These are phyloP conservation scores for Microcebus lehilahytsara DNA, from an alignment of 2,113 vertebrate genomes.

Conservation along the genomic window DNA sequence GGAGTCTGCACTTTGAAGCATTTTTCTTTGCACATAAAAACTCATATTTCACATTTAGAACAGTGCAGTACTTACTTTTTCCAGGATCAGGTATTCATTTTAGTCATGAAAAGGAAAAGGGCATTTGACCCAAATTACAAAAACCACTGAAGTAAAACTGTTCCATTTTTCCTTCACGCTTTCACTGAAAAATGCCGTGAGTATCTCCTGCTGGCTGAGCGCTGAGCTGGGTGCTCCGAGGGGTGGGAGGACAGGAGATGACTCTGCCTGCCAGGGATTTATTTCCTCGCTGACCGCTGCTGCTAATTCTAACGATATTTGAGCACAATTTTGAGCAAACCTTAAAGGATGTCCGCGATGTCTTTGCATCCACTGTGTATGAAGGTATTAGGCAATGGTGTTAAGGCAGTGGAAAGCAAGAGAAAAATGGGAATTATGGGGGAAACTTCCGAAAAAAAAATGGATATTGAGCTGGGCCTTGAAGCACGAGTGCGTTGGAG, in stretches of 20 bases:
- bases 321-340: no score
- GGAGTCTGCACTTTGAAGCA: neutral
- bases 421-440: neutral
- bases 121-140: slow-evolving; percentile 27
- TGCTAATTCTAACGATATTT: rapidly evolving
- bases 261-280: rapidly evolving
- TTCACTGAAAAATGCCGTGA: neutral
- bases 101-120: neutral
- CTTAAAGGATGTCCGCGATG: rapidly evolving
- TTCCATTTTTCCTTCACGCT: neutral
- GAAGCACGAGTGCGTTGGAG: neutral
- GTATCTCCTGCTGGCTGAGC: rapidly evolving
- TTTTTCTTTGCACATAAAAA: neutral
- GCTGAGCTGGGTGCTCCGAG: rapidly evolving
- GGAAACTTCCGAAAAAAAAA: neutral
- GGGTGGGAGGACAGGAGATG: rapidly evolving
- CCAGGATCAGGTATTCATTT: neutral
- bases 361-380: rapidly evolving
- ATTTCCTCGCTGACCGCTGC: neutral
- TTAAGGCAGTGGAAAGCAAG: neutral
- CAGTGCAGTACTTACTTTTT: rapidly evolving
- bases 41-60: neutral
- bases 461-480: neutral
- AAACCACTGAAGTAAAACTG: neutral
- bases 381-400: neutral